Base-by-base conservation (phyloP, 2,113 vertebrate species). In the Pseudorasbora parva region DNA sequence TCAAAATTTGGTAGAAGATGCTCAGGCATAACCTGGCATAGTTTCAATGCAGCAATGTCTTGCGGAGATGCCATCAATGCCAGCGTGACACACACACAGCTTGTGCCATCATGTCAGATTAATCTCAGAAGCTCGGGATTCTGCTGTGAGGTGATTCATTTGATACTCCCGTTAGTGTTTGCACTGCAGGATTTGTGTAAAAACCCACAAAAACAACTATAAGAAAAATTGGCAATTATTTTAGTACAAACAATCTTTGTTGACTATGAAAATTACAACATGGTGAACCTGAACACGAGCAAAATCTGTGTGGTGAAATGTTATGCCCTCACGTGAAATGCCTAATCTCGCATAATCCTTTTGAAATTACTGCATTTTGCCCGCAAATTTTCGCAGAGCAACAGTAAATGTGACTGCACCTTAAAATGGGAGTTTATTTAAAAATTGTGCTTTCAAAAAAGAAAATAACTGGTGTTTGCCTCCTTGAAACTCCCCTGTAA, bases 31-130 rank as follows among this genome's bases (percentile, higher is more conserved):
- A 68, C 17, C 23, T 68, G 41, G 60, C 78, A 66, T 3, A 9
- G 23, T 81, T 69, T 51, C 47, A 79, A 4, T 27, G 23, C 37
- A 25, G 57, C 3, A 69, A 12, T 33, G 56, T 19, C 62, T 56
- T 37, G 60, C 14, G 6, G 37, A 27, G 57, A 79, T 78, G 57
- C 19, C 56, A 64, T 15, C 33, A 19, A 54, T 56, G 23, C 66
- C 64, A 49, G 51, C 8, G 17, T 75, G 27, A 57, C 27, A 81
- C 74, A 59, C 10, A 57, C 37, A 54, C 82, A 83, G 72, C 71
- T 82, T 45, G 72, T 76, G 59, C 27, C 60, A 2, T 62, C 56
- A 59, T 23, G 27, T 23, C 59, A 14, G 19, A 83, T 76, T 8
- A 30, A 71, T 25, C 45, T 62, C 15, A 8, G 17, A 33, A 41